Evolutionary conservation across 2,888 invertebrate species (phyloP).

Genomic region (Uloborus plumipes): DNA sequence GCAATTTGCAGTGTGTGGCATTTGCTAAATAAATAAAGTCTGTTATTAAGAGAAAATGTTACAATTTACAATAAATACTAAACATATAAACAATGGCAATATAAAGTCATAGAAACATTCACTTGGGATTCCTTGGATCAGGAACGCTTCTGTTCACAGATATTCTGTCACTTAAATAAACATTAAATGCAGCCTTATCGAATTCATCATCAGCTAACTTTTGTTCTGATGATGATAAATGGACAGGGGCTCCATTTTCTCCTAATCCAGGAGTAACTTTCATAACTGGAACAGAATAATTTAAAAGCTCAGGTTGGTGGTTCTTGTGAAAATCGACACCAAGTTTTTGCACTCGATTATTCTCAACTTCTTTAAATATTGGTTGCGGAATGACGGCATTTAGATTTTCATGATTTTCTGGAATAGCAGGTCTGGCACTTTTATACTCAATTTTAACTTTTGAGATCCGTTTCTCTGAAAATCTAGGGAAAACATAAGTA

Average conservation of each 20-base stretch:
- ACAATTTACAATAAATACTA: background rate
- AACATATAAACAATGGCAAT: background rate
- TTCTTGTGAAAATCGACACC: background rate
- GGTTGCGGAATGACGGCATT: constrained; percentile 14
- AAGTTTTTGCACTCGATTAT: background rate
- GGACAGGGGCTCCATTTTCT: constrained; percentile 79
- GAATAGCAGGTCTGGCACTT: background rate
- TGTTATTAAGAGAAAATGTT: too few species aligned
- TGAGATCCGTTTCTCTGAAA: background rate
- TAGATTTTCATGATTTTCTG: constrained; percentile 7
- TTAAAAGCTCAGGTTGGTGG: background rate
- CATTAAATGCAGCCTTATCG: constrained; percentile 88
- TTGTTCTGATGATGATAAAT: constrained; percentile 78
- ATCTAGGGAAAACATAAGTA: background rate
- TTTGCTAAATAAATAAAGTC: too few species aligned
- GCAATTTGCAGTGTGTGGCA: too few species aligned
- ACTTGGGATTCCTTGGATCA: constrained; percentile 76
- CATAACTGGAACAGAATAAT: constrained; percentile 35
- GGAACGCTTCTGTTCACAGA: constrained; percentile 84
- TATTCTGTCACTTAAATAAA: constrained; percentile 88
- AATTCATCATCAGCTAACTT: constrained; percentile 78
- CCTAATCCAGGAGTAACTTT: constrained; percentile 76
- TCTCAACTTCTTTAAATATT: constrained; percentile 2
- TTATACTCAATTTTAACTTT: background rate
- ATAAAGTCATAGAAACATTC: constrained; percentile 67